Percentiles rank a stretch among this genome's conserved stretches.
phyloP scores from a whole-genome alignment of 2,797 vertebrate species.

The Clarias laeviceps region DNA sequence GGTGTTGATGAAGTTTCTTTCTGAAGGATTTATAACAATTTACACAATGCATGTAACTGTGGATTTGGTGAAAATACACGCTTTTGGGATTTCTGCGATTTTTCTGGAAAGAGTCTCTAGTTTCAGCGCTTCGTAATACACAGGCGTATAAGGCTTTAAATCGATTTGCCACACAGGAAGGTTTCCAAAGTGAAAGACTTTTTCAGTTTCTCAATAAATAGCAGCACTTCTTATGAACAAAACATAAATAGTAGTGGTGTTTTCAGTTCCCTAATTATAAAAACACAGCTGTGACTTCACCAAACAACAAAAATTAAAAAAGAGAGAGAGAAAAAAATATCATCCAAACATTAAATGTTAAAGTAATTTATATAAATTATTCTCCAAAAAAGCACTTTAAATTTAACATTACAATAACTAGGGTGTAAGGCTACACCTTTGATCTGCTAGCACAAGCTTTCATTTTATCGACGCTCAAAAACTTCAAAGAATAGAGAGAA shows the following conservation, averaged over 20 bases:
- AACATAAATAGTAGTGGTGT: neutral
- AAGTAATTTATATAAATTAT: neutral
- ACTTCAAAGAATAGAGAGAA: neutral
- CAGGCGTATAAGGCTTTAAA: neutral
- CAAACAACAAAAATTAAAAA: neutral
- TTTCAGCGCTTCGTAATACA: neutral
- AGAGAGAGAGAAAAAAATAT: neutral
- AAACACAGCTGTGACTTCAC: neutral
- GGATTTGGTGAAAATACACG: neutral
- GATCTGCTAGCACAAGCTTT: neutral
- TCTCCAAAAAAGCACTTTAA: neutral
- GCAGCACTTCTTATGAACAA: neutral
- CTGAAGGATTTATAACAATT: neutral
- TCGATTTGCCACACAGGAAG: neutral
- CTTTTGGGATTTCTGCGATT: too few relatives aligned
- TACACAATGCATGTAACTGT: neutral
- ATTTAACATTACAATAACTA: neutral
- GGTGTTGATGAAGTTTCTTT: neutral
- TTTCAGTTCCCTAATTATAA: constrained; percentile 13
- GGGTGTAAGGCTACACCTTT: neutral
- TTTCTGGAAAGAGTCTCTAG: neutral
- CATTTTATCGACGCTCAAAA: neutral
- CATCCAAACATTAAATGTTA: neutral
- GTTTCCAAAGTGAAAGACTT: neutral
- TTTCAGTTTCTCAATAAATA: neutral